A percentile compares a stretch with the other conserved stretches of the same genome.
Conservation (phyloP, 2,888 invertebrate species). For the Entomobrya multifasciata region DNA sequence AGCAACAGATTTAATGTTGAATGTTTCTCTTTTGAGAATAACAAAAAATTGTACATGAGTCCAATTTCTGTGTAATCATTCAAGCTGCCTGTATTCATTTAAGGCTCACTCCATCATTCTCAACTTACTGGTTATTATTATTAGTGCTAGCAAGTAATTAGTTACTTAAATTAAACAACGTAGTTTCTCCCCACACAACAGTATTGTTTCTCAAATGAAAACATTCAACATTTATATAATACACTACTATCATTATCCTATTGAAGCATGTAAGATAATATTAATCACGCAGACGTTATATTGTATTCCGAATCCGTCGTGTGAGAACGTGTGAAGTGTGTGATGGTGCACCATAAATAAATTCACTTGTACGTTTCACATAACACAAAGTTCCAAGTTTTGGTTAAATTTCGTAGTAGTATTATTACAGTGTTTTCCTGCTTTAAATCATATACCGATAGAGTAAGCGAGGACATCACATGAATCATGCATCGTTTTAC, state of each 20-base stretch:
- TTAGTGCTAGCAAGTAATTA: no score
- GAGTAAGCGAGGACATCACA: constrained; percentile 43
- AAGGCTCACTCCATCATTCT: background rate
- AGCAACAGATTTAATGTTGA: no score
- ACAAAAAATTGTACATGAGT: background rate
- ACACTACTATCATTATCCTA: no score
- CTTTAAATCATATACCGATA: constrained; percentile 37
- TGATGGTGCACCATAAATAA: background rate
- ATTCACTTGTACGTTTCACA: constrained; percentile 10
- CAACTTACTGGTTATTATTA: background rate
- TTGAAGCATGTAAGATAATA: no score
- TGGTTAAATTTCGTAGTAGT: background rate
- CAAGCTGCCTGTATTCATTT: background rate
- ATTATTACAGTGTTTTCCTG: constrained; percentile 2
- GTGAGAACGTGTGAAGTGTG: background rate
- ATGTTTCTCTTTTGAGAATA: background rate
- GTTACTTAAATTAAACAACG: no score
- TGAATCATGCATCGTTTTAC: constrained; percentile 67
- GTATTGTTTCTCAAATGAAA: no score
- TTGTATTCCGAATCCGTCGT: background rate
- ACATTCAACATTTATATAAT: no score
- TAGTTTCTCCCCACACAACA: no score
- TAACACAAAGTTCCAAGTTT: background rate
- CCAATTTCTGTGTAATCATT: background rate
- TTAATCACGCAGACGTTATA: no score